Percentiles rank a stretch among this genome's conserved stretches.
These are phyloP conservation scores for Crotalus helleri DNA, from an alignment of 2,113 vertebrate species.

Conservation along the genomic window DNA sequence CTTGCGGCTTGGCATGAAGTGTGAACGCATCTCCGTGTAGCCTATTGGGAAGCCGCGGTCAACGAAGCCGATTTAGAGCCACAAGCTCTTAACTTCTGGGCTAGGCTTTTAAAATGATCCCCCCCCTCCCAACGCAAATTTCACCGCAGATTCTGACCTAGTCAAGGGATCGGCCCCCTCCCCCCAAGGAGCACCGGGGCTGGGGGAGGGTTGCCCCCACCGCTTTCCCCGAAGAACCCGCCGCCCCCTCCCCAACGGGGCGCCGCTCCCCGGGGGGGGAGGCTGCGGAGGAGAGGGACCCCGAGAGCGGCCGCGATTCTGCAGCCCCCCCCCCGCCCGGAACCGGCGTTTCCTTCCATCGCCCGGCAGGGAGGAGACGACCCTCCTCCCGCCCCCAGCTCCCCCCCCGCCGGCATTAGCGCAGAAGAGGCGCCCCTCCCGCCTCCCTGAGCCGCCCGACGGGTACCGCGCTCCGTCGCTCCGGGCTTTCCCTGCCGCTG, in stretches of 20 bases:
- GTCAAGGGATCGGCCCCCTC: not conserved
- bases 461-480: not conserved
- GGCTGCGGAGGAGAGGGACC: not conserved
- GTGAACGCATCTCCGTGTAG: not conserved
- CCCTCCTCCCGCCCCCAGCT: not conserved
- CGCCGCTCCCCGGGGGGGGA: not conserved
- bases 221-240: not conserved
- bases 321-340: not conserved
- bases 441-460: not conserved
- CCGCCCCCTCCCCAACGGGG: not conserved
- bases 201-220: not conserved
- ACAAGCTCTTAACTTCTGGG: not conserved
- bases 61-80: fast-evolving
- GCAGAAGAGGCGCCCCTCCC: not conserved
- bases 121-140: not conserved
- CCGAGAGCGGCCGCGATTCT: no score
- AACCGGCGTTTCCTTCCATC: not conserved
- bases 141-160: not conserved
- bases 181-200: not conserved
- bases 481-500: not conserved
- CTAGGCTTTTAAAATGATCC: not conserved
- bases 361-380: not conserved
- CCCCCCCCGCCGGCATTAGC: not conserved
- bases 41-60: not conserved
- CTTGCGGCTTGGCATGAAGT: not conserved